Evolutionary conservation across 2,113 vertebrate species (phyloP), one percentile per base, ranked within the genome.

Genomic region (Clupea harengus): DNA sequence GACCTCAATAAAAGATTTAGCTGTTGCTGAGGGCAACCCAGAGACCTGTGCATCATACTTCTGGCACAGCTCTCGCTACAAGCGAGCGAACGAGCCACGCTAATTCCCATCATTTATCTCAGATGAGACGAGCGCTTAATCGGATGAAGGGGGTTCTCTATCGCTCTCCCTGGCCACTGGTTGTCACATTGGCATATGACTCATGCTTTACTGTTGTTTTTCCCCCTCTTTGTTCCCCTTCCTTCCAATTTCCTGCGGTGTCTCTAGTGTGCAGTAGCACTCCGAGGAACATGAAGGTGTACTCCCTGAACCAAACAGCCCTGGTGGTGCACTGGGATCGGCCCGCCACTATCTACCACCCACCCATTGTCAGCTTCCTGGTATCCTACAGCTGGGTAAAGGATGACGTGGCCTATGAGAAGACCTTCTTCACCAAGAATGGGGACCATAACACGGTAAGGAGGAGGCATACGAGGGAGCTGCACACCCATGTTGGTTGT

Each of bases 311-410:
- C 94, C 95, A 93, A 93, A 97, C 97, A 0, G 97, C 97, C 0
- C 91, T 99, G 87, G 94, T 97, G 85, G 97, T 99, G 89, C 98
- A 96, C 92, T 99, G 98, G 98, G 97, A 96, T 83, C 96, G 96
- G 44, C 98, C 98, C 0, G 94, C 97, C 90, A 96, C 92, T 60
- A 88, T 98, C 91, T 99, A 99, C 94, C 97, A 99, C 89, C 97
- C 98, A 1, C 98, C 98, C 0, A 97, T 99, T 92, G 95, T 97
- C 94, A 97, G 96, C 90, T 99, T 98, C 92, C 95, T 98, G 95
- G 96, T 99, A 85, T 99, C 98, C 84, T 99, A 99, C 89, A 99
- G 98, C 94, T 99, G 98, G 98, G 96, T 96, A 92, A 99, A 97
- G 93, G 97, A 97, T 0, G 97, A 99, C 11, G 94, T 98, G 0